Evolutionary conservation across 2,113 vertebrate genomes (phyloP), one percentile per base, ranked within the genome.

Genomic region (Planiliza haematocheilus): DNA sequence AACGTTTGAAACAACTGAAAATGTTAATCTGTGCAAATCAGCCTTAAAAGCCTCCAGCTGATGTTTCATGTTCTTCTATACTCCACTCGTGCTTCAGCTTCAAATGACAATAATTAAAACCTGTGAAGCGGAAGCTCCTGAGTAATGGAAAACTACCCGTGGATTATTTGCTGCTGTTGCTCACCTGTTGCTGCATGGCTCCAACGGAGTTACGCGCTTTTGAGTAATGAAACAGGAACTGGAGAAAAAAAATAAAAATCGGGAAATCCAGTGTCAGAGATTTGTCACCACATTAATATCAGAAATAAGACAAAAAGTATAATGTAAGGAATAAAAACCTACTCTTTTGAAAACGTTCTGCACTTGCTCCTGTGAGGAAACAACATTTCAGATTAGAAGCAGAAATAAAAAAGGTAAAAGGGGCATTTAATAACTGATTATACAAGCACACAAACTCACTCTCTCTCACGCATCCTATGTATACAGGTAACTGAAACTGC

Each of bases 201-300:
- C 89, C 91, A 0, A 89, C 62, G 1, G 93, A 91, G 84, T 94
- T 92, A 10, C 79, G 92, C 1, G 92, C 91, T 83, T 94, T 94
- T 8, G 94, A 92, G 49, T 94, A 94, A 72, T 94, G 93, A 77
- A 94, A 94, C 69, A 94, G 77, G 67, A 94, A 94, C 94, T 94
- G 73, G 16, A 7, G 8, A 3, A 8, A n/a, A 0, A 13, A 37
- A 59, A 51, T 46, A 24, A 13, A 58, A 50, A 39, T 9, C 16
- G 14, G 7, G 17, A 24, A 16, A 3, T 9, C 1, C 17, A 20
- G 10, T n/a, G 3, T 70, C 10, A 48, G 7, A 12, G 3, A 51
- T 16, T 17, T 39, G 43, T 2, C 21, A 7, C 0, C 42, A 43
- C 37, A 13, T 13, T 66, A 36, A 77, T 9, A 7, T 17, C 6